Evolutionary conservation across 2,888 invertebrate genomes (phyloP).

Genomic region (Nomada goodeniana): DNA sequence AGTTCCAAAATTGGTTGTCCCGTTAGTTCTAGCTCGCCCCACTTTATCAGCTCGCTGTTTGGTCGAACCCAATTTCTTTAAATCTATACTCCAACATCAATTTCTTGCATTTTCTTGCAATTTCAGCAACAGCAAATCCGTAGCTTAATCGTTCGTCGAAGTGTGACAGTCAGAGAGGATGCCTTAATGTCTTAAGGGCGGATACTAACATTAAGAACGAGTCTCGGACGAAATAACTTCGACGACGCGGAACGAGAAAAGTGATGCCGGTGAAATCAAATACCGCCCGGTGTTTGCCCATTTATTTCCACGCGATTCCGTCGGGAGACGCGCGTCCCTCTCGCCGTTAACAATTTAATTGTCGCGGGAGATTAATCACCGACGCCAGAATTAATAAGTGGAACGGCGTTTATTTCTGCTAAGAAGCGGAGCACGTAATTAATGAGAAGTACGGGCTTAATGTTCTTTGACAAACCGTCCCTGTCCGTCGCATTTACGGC

Average conservation of each 20-base stretch:
- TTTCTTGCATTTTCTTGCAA: too few relatives aligned
- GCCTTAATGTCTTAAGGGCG: slow-evolving; percentile 38
- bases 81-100: too few relatives aligned
- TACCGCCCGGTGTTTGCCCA: slow-evolving; percentile 52
- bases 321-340: slow-evolving; percentile 46
- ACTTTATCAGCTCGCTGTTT: too few relatives aligned
- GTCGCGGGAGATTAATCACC: slow-evolving; percentile 73
- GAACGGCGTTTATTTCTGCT: slow-evolving; percentile 75
- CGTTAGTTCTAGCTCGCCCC: too few relatives aligned
- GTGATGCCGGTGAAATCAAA: slow-evolving; percentile 47
- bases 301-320: slow-evolving; percentile 58
- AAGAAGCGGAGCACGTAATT: slow-evolving; percentile 71
- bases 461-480: slow-evolving; percentile 70
- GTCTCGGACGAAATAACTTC: slow-evolving; percentile 51
- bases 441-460: slow-evolving; percentile 73
- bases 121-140: too few relatives aligned
- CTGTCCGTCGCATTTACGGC: slow-evolving; percentile 65
- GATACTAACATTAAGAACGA: slow-evolving; percentile 39
- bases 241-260: slow-evolving; percentile 48
- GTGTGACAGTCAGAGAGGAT: slow-evolving; percentile 19
- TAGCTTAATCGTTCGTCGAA: not conserved
- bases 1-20: too few relatives aligned
- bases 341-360: slow-evolving; percentile 73
- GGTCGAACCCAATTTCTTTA: too few relatives aligned
- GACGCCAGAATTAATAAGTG: slow-evolving; percentile 74